These are phyloP conservation scores for Microtus montanus DNA, from an alignment of 2,113 vertebrate species.

Conservation along the genomic window DNA sequence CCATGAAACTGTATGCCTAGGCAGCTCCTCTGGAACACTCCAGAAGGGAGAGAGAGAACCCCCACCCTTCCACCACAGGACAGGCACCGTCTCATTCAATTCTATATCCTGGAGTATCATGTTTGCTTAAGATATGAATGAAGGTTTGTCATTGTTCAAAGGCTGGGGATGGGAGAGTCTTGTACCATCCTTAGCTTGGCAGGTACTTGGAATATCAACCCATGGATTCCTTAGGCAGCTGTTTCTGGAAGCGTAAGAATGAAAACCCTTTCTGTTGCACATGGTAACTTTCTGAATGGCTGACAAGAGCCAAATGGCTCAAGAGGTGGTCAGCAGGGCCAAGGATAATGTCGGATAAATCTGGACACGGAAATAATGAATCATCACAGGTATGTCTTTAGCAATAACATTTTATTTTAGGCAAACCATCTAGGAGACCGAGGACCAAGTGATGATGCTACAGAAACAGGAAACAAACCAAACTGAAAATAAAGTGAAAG, in stretches of 20 bases:
- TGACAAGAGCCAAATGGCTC: background rate
- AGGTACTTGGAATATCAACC: background rate
- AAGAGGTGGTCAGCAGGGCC: background rate
- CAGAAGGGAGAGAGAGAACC: background rate
- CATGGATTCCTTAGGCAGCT: background rate
- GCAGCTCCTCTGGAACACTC: conserved; percentile 40
- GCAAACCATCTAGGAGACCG: background rate
- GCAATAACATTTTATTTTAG: background rate
- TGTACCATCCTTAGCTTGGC: background rate
- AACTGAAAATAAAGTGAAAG: background rate
- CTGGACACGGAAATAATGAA: background rate
- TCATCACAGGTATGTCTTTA: background rate
- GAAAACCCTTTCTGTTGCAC: background rate
- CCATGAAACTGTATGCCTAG: conserved; percentile 16
- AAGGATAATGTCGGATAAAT: background rate
- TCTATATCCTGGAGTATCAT: background rate
- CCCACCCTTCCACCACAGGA: background rate
- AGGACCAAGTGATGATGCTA: background rate
- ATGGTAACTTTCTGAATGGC: background rate
- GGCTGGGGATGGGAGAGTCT: background rate
- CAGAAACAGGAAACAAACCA: background rate
- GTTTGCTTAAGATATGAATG: conserved; percentile 54
- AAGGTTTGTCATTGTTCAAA: conserved; percentile 22
- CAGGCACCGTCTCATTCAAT: conserved; percentile 24
- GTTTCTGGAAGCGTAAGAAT: background rate